Conservation (phyloP, 2,797 vertebrate species). For the Gouania willdenowi region DNA sequence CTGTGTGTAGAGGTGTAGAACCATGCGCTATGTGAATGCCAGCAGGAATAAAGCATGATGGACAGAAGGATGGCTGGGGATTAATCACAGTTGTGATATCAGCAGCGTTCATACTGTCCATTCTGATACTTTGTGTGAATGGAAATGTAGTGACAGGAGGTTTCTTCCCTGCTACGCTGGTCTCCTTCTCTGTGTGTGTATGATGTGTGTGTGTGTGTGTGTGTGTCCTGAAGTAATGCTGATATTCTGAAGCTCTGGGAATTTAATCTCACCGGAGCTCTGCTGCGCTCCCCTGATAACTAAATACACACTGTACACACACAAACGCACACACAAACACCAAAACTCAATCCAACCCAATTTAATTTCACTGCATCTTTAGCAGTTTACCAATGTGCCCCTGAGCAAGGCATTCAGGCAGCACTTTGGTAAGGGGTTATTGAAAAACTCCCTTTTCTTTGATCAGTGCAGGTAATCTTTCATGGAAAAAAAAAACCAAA, state of each 20-base stretch:
- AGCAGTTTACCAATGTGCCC: conserved; percentile 12
- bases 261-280: conserved; percentile 69
- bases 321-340: no score
- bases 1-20: no score
- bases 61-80: conserved; percentile 28
- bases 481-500: no score
- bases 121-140: conserved; percentile 59
- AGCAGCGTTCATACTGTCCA: conserved; percentile 37
- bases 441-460: no score
- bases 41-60: conserved; percentile 8
- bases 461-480: no score
- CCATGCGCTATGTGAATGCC: no score
- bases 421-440: neutral
- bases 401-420: conserved; percentile 34
- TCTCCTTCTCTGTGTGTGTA: conserved; percentile 13
- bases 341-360: no score
- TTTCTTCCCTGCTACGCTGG: conserved; percentile 42
- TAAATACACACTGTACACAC: conserved; percentile 43
- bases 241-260: conserved; percentile 68
- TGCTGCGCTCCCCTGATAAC: conserved; percentile 69
- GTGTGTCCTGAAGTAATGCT: conserved; percentile 66
- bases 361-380: conserved; percentile 26
- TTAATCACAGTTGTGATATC: conserved; percentile 38
- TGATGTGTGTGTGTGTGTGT: conserved; percentile 17
- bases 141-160: conserved; percentile 53